Conservation (phyloP, 1,140 invertebrate species). For the Drosophila leontia region DNA sequence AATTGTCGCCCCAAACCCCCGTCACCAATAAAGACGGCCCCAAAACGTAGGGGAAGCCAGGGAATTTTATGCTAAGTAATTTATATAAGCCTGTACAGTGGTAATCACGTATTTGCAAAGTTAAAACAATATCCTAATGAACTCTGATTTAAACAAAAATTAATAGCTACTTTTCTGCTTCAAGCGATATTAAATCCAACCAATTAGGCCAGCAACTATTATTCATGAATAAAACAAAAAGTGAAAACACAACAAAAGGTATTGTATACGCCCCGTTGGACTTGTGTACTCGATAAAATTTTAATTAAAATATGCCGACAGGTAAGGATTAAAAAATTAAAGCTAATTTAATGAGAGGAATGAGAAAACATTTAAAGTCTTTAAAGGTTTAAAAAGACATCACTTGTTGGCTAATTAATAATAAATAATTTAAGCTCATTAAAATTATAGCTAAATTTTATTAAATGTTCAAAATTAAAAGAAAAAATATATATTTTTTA, state of each 20-base stretch:
- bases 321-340: neutral
- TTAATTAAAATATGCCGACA: neutral
- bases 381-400: neutral
- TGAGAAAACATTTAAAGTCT: neutral
- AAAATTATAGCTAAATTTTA: neutral
- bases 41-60: slow-evolving; percentile 7
- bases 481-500: too few relatives aligned
- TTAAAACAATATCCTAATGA: neutral
- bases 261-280: neutral
- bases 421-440: neutral
- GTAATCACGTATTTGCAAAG: neutral
- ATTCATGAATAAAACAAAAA: slow-evolving; percentile 23
- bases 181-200: slow-evolving; percentile 7
- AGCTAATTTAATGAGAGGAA: neutral
- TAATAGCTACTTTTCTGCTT: neutral
- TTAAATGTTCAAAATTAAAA: neutral
- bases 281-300: slow-evolving; percentile 14
- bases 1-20: slow-evolving; percentile 12
- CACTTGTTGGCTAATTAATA: too few relatives aligned
- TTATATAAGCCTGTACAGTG: slow-evolving; percentile 51
- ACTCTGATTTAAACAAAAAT: neutral
- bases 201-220: slow-evolving; percentile 14
- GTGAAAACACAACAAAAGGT: slow-evolving; percentile 1
- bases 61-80: slow-evolving; percentile 73
- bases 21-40: slow-evolving; percentile 8